These are phyloP conservation scores for Podarcis raffonei DNA, from an alignment of 2,113 vertebrate species.

Conservation along the genomic window DNA sequence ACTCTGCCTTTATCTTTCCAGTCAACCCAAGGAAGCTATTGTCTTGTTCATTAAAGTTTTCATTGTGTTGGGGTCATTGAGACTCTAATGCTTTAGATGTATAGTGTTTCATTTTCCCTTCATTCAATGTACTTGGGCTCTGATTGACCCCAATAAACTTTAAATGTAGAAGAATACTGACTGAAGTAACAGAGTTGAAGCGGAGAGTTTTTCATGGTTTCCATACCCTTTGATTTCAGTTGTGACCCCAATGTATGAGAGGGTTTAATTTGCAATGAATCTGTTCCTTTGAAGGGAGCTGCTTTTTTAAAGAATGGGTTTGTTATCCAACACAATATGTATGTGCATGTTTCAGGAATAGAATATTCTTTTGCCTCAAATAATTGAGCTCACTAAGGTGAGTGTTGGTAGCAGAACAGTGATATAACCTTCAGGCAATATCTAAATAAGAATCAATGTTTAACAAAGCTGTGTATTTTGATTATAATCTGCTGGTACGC, in stretches of 20 bases:
- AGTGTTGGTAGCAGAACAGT: neutral
- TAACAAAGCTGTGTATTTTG: neutral
- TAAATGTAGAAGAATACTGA: neutral
- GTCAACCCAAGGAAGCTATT: neutral
- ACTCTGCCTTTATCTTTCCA: neutral
- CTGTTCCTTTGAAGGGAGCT: neutral
- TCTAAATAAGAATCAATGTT: neutral
- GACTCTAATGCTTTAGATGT: neutral
- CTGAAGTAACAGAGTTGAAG: neutral
- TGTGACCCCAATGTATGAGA: neutral
- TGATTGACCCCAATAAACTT: neutral
- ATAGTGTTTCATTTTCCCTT: neutral
- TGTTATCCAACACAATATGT: neutral
- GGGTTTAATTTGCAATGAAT: neutral
- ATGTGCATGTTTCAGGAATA: neutral
- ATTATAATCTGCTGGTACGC: neutral
- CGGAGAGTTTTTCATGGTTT: neutral
- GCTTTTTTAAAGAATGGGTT: neutral
- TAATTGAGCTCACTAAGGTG: neutral
- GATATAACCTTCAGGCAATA: neutral
- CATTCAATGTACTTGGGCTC: neutral
- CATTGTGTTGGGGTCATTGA: neutral
- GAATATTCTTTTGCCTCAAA: neutral
- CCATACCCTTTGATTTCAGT: neutral
- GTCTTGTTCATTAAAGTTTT: neutral